Evolutionary conservation across 1,140 invertebrate genomes (phyloP).

Genomic region (Helicoverpa armigera): DNA sequence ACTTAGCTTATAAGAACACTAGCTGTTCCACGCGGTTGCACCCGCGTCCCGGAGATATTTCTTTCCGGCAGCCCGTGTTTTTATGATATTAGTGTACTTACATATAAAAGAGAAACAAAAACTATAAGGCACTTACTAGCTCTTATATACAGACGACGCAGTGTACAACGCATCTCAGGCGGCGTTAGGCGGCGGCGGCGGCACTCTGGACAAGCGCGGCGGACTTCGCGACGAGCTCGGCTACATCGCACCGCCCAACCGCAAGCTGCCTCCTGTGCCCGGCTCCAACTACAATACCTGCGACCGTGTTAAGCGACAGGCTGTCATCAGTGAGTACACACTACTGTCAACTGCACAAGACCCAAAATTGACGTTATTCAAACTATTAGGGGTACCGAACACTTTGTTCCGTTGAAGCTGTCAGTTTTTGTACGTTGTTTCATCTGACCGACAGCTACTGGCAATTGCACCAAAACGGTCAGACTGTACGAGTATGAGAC

Average conservation of each 20-base stretch:
- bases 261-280: slow-evolving; percentile 96
- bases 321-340: slow-evolving; percentile 93
- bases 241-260: slow-evolving; percentile 96
- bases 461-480: too few relatives aligned
- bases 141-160: slow-evolving; percentile 91
- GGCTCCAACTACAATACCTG: slow-evolving; percentile 97
- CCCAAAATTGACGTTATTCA: not conserved
- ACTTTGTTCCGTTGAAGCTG: too few relatives aligned
- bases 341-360: not conserved
- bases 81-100: too few relatives aligned
- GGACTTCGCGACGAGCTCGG: slow-evolving; percentile 95
- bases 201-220: slow-evolving; percentile 94
- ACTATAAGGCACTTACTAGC: not conserved
- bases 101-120: too few relatives aligned
- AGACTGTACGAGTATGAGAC: too few relatives aligned
- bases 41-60: too few relatives aligned
- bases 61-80: too few relatives aligned
- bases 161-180: slow-evolving; percentile 91
- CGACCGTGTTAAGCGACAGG: slow-evolving; percentile 97
- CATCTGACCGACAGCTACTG: too few relatives aligned
- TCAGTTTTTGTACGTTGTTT: too few relatives aligned
- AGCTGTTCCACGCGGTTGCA: too few relatives aligned
- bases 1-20: not conserved
- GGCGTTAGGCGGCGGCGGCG: slow-evolving; percentile 87
- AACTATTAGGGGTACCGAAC: too few relatives aligned